These are phyloP conservation scores for Gari tellinella DNA, from an alignment of 2,888 invertebrate species.

Conservation along the genomic window DNA sequence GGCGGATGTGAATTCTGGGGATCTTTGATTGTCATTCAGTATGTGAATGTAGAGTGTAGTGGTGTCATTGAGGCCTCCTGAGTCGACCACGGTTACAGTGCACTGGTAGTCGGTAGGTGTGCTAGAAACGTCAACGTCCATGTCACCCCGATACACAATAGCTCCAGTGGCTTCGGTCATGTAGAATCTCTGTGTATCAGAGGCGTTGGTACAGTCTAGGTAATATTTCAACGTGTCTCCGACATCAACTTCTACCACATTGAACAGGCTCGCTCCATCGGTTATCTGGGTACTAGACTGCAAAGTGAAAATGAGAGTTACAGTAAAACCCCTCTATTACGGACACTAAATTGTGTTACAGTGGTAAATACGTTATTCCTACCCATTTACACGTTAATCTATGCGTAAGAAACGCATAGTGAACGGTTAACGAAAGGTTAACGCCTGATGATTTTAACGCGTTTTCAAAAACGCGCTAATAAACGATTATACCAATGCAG, in stretches of 20 bases:
- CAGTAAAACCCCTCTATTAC: no score
- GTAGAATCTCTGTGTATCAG: slow-evolving; percentile 44
- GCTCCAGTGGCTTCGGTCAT: slow-evolving; percentile 16
- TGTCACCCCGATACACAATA: slow-evolving; percentile 34
- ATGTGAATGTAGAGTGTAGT: slow-evolving; percentile 42
- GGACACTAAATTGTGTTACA: no score
- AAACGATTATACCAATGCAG: no score
- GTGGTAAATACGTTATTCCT: no score
- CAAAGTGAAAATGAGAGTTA: no score
- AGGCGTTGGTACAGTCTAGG: slow-evolving; percentile 41
- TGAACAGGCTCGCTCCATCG: neutral
- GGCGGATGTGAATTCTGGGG: slow-evolving; percentile 37
- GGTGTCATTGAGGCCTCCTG: slow-evolving; percentile 39
- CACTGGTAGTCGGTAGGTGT: slow-evolving; percentile 44
- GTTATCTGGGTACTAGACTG: no score
- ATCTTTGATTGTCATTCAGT: slow-evolving; percentile 36
- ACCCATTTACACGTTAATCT: no score
- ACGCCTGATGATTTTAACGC: no score
- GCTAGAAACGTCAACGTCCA: slow-evolving; percentile 38
- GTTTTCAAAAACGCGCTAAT: no score
- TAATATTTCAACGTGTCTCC: slow-evolving; percentile 26
- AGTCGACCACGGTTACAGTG: slow-evolving; percentile 41
- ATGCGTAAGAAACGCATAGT: no score
- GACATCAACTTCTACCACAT: slow-evolving; percentile 39
- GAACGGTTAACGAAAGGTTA: no score